Evolutionary conservation across 2,113 vertebrate species (phyloP).

Genomic region (Stegastes partitus): DNA sequence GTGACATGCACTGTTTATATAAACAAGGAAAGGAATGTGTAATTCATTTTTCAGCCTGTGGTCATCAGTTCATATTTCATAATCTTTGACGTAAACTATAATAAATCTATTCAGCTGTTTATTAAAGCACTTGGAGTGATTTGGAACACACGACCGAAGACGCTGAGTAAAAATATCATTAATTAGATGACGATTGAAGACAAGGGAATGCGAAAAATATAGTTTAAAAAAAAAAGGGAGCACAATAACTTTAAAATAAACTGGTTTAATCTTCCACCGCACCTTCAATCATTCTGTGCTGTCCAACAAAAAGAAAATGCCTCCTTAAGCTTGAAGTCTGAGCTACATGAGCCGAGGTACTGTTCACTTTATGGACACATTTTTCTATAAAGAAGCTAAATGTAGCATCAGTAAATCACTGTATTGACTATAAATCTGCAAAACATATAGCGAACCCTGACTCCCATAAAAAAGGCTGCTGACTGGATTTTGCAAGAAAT

Average conservation of each 20-base stretch:
- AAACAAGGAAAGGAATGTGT: constrained; percentile 78
- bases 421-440: no score
- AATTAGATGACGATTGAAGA: no score
- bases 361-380: no score
- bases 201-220: neutral
- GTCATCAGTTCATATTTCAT: constrained; percentile 80
- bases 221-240: neutral
- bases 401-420: no score
- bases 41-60: constrained; percentile 80
- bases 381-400: no score
- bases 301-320: neutral
- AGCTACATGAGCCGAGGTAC: no score
- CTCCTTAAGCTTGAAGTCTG: no score
- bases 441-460: no score
- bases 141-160: constrained; percentile 43
- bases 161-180: neutral
- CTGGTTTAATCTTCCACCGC: neutral
- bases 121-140: constrained; percentile 82
- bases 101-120: constrained; percentile 86
- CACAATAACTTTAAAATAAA: neutral
- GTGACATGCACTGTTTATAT: constrained; percentile 86
- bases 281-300: constrained; percentile 6
- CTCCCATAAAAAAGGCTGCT: no score
- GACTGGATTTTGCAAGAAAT: no score
- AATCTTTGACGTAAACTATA: constrained; percentile 77